Base-by-base conservation (phyloP, 2,888 invertebrate genomes). In the Lypha dubia region DNA sequence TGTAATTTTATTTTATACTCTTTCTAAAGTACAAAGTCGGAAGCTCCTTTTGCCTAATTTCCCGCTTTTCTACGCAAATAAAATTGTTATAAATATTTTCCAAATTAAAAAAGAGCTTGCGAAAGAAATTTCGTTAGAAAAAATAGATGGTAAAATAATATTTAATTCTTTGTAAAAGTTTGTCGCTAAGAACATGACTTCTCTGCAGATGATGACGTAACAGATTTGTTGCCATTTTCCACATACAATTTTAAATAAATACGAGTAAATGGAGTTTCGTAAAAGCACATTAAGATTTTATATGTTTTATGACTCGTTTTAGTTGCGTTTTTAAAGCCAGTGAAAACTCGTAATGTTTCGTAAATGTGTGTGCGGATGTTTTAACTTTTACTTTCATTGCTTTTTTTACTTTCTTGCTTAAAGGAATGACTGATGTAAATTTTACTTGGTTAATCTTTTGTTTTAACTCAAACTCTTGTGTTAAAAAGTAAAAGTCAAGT, bases 361-460 rank as follows among this genome's bases (percentile, higher is more conserved):
- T 1, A 38, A 20, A 17, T 74, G 44, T 35, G 11, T 17, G 8
- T n/a, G 44, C 13, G 22, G 41, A 65, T 60, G 58, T 13, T 49
- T n/a, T 5, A 46, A 79, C 70, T 79, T 79, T 79, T 63, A 53
- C 70, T 79, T 79, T 79, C 70, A 1, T 22, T 32, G 7, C 22
- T 60, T 35, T 6, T 46, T 22, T 20, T 28, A 22, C 32, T 9
- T 24, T 20, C 17, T n/a, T n/a, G n/a, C 15, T 17, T 32, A 41
- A 56, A 46, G 38, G 15, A 79, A n/a, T n/a, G n/a, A n/a, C n/a
- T n/a, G 58, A 67, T 56, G 58, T 51, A 38, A 79, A 65, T 58
- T 56, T 67, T 51, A 38, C 15, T 68, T 75, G 44, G 49, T 79
- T 74, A 80, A 56, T 75, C 75, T 68, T 75, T 75, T 75, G 56